A percentile compares a stretch with the other conserved stretches of the same genome.
Evolutionary conservation across 1,140 invertebrate species (phyloP).

Genomic region (Cardiocondyla obscurior): DNA sequence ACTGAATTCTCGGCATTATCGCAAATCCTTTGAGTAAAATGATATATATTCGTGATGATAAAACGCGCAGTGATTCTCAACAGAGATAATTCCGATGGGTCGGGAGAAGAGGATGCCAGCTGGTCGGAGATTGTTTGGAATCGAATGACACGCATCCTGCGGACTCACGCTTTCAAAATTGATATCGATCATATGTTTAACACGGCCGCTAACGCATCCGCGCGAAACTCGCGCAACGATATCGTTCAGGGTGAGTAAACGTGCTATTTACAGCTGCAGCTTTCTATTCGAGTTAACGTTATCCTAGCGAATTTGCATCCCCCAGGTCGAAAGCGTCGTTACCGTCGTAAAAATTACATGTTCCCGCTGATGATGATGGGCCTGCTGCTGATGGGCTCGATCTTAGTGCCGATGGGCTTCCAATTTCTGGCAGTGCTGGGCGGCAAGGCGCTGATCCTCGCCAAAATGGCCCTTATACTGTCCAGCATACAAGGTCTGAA

Average conservation of each 20-base stretch:
- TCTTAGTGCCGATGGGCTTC: constrained; percentile 90
- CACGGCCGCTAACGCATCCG: constrained; percentile 37
- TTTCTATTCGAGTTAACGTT: background rate
- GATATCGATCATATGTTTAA: constrained; percentile 70
- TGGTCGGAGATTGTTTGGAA: constrained; percentile 69
- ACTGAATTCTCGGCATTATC: background rate
- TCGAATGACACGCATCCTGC: constrained; percentile 72
- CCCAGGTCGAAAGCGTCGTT: constrained; percentile 83
- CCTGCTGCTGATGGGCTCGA: constrained; percentile 87
- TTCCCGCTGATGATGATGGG: constrained; percentile 90
- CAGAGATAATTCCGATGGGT: constrained; percentile 14
- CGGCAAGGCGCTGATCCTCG: constrained; percentile 89
- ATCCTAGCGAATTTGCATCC: background rate
- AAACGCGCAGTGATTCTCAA: background rate
- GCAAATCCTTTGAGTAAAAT: constrained; percentile 1
- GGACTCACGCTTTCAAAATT: constrained; percentile 78
- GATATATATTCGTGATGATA: background rate
- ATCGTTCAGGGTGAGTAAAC: constrained; percentile 73
- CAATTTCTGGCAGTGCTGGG: constrained; percentile 90
- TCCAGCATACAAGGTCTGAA: constrained; percentile 91
- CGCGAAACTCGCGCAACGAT: constrained; percentile 38
- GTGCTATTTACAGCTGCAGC: background rate
- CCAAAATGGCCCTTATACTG: constrained; percentile 90
- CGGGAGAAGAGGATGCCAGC: background rate
- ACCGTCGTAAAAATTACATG: constrained; percentile 83